These are phyloP conservation scores for Nasua narica DNA, from an alignment of 2,797 vertebrate species.

Conservation along the genomic window DNA sequence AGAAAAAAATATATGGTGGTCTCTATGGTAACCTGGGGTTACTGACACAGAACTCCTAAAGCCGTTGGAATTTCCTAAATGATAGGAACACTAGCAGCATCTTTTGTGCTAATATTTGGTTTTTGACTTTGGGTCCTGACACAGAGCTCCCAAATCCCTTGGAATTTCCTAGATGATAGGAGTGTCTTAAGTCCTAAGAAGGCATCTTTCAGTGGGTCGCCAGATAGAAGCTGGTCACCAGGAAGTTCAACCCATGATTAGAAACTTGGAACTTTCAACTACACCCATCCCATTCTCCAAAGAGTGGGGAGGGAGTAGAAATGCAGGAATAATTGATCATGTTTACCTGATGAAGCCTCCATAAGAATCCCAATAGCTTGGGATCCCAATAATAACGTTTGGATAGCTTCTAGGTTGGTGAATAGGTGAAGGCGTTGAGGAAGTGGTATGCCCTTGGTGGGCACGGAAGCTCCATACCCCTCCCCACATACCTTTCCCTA, in stretches of 20 bases:
- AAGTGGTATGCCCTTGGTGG: accelerated
- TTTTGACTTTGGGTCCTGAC: neutral
- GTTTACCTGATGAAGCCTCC: neutral
- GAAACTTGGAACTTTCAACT: neutral
- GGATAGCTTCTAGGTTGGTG: neutral
- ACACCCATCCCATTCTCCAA: neutral
- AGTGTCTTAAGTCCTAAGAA: neutral
- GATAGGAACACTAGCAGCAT: neutral
- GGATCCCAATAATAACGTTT: neutral
- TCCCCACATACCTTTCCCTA: neutral
- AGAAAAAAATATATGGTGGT: neutral
- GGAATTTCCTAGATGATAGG: neutral
- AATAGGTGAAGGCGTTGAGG: neutral
- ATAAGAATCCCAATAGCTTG: neutral
- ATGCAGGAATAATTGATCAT: neutral
- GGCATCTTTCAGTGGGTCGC: neutral
- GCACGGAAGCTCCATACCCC: accelerated
- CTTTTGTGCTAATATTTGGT: neutral
- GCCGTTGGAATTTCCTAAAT: neutral
- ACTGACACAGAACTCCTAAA: neutral
- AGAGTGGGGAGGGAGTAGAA: neutral
- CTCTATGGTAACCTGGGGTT: neutral
- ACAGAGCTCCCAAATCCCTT: neutral
- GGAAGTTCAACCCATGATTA: neutral
- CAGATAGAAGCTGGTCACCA: neutral